Evolutionary conservation across 1,140 invertebrate species (phyloP), one percentile per base, ranked within the genome.

Genomic region (Bombus huntii): DNA sequence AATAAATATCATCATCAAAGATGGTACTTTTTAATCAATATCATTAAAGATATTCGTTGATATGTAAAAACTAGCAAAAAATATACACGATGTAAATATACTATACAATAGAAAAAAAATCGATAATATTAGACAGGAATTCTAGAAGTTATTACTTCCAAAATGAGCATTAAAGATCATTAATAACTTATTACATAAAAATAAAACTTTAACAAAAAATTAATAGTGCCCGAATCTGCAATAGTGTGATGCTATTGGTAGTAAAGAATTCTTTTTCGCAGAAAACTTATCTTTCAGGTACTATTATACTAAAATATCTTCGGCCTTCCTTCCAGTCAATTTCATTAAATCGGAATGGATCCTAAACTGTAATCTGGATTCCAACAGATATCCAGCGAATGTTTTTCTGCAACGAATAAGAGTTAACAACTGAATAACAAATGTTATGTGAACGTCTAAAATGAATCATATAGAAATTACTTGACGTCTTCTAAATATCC

Each of bases 351-450:
- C 97, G 2, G 97, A 97, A 93, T 99, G 98, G 87, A 99, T 98
- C 89, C 98, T 96, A 95, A 99, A 99, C 94, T 99, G 98, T 39
- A 99, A 95, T 74, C 98, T 96, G 1, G 98, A 98, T 92, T 99
- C 98, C 77, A 99, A 95, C 2, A 97, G 97, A 94, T 99, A 99
- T 8, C 98, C 97, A n/a, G 98, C 98, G 93, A 97, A 99, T 92
- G 98, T 97, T 95, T 97, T 98, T 93, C 98, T 98, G 93, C 4
- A 65, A 37, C 4, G 65, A 78, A 65, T 31, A 76, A 75, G 65
- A 68, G 37, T 42, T 71, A 68, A 62, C 42, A 10, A 42, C 18
- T 15, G 18, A 53, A 22, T 12, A 25, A 25, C 2, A 65, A 28
- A 25, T 77, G 53, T 57, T 68, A 37, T 6, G 57, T 42, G 34